phyloP scores from a whole-genome alignment of 2,113 vertebrate genomes.

The Delphinus delphis region DNA sequence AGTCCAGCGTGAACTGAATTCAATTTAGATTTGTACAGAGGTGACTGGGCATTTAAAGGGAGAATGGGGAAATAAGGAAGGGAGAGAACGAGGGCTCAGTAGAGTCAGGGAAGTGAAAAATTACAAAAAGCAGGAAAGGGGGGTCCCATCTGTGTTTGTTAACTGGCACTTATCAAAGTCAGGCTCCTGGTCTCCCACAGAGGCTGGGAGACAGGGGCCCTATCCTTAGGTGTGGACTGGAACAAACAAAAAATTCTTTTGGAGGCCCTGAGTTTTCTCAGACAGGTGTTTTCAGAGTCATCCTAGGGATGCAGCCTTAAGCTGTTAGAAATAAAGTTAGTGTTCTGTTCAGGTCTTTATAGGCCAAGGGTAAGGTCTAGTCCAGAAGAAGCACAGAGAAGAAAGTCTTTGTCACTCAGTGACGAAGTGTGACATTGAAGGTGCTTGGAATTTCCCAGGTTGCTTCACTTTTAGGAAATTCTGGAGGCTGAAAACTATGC shows the following conservation, averaged over 20 bases:
- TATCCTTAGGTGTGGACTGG: neutral
- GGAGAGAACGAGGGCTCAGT: neutral
- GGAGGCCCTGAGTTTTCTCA: neutral
- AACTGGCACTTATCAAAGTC: neutral
- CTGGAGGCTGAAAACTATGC: neutral
- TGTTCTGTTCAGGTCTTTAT: neutral
- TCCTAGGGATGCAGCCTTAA: neutral
- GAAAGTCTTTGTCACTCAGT: neutral
- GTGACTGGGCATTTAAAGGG: neutral
- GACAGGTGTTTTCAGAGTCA: neutral
- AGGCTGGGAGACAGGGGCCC: neutral
- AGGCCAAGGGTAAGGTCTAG: neutral
- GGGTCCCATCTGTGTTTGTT: neutral
- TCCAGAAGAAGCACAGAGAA: neutral
- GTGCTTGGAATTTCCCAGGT: neutral
- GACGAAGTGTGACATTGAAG: neutral
- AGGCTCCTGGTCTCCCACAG: neutral
- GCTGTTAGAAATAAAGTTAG: neutral
- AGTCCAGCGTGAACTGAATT: neutral
- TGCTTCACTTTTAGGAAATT: neutral
- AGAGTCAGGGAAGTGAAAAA: neutral
- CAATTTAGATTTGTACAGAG: neutral
- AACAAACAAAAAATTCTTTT: neutral
- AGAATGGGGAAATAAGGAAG: neutral
- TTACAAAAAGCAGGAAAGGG: neutral